Evolutionary conservation across 2,113 vertebrate species (phyloP).

Genomic region (Oncorhynchus clarkii): DNA sequence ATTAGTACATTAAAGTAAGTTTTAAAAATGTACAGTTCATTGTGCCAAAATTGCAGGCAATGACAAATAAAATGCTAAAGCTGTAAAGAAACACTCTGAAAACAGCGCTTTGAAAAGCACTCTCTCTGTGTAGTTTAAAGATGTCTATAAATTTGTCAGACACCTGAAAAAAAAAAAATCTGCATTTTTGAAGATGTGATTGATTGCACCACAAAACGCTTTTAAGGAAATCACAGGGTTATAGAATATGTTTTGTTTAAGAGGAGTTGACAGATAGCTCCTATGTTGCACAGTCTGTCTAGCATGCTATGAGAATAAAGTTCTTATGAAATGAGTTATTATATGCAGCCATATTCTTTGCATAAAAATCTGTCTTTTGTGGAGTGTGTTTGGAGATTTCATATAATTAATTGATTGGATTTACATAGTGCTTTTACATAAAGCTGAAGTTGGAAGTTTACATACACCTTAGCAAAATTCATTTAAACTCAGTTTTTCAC

Average conservation of each 20-base stretch:
- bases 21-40: slow-evolving; percentile 22
- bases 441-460: no score
- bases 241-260: neutral
- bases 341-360: slow-evolving; percentile 53
- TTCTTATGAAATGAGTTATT: slow-evolving; percentile 51
- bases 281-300: slow-evolving; percentile 41
- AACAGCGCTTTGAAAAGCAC: neutral
- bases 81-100: neutral
- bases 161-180: neutral
- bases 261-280: neutral
- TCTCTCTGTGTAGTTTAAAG: neutral
- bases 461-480: no score
- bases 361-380: slow-evolving; percentile 43
- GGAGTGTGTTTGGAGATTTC: slow-evolving; percentile 15
- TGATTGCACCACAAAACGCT: neutral
- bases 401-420: neutral
- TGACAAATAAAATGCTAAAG: slow-evolving; percentile 7
- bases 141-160: neutral
- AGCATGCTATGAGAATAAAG: slow-evolving; percentile 53
- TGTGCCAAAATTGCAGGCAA: slow-evolving; percentile 31
- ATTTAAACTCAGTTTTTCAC: no score
- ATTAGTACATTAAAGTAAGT: neutral
- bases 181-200: neutral
- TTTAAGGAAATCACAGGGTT: slow-evolving; percentile 17
- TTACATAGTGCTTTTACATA: no score